Conservation (phyloP, 2,113 vertebrate species). For the Notarius lentiginosus region DNA sequence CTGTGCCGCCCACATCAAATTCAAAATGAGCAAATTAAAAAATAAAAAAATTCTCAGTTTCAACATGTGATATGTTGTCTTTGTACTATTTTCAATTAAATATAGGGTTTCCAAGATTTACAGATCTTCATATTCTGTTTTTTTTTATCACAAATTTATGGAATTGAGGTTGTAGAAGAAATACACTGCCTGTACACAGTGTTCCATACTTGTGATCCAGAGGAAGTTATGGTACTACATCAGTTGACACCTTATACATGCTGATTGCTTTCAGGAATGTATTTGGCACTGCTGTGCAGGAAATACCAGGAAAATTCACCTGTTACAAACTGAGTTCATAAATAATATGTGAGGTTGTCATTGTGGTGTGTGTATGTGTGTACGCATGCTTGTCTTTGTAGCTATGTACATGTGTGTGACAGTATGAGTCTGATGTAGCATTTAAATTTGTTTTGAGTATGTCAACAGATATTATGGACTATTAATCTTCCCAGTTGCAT, state of each 20-base stretch:
- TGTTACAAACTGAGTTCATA: slow-evolving; percentile 33
- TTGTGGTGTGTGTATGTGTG: background rate
- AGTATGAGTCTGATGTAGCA: background rate
- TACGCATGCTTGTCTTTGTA: background rate
- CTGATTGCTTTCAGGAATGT: slow-evolving; percentile 20
- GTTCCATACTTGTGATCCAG: slow-evolving; percentile 3
- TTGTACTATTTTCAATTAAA: too few relatives aligned
- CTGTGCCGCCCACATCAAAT: too few relatives aligned
- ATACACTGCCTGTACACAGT: background rate
- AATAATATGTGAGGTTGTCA: background rate
- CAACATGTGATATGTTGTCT: too few relatives aligned
- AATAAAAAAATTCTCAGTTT: too few relatives aligned
- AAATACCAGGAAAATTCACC: slow-evolving; percentile 52
- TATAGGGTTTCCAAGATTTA: too few relatives aligned
- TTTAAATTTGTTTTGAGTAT: background rate
- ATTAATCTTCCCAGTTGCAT: background rate
- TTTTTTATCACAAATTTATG: too few relatives aligned
- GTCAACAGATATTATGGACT: background rate
- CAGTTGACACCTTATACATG: slow-evolving; percentile 19
- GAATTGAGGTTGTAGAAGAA: background rate
- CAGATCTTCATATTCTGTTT: too few relatives aligned
- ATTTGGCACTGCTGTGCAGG: slow-evolving; percentile 24
- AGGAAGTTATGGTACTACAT: slow-evolving; percentile 25
- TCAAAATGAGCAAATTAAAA: too few relatives aligned
- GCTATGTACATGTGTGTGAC: background rate